Evolutionary conservation across 2,113 vertebrate species (phyloP), one percentile per base, ranked within the genome.

Genomic region (Notothenia rossii): DNA sequence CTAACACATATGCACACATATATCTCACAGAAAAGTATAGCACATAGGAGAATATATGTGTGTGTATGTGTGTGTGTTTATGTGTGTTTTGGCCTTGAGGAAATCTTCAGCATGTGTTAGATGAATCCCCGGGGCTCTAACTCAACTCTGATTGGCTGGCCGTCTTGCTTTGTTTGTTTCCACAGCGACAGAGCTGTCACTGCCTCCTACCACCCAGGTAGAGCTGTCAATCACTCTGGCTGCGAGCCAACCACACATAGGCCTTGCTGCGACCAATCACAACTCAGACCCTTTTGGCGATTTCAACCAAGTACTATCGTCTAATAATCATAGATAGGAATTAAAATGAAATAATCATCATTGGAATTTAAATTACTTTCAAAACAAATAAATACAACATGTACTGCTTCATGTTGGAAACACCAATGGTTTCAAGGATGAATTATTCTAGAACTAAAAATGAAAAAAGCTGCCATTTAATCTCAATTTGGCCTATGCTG

Each of bases 61-160:
- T 79, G 40, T 56, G 22, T 29, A 29, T 29, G 22, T 53, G 53
- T 79, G 40, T 56, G 22, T 89, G 87, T 93, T 82, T 92, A 72
- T 92, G 79, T 90, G 89, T 87, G 72, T 86, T 93, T 85, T 82
- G 54, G 89, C 88, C 82, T 70, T 84, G 84, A 88, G 89, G 91
- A 94, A 93, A 90, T 91, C 89, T 91, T 92, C 80, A 70, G 90
- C 88, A 92, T 92, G 90, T 93, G 90, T 90, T 90, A 56, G 87
- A 89, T 72, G 82, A 81, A 88, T 91, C 90, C 90, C 92, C 1
- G 36, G 88, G 87, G 90, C 36, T 82, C 88, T 33, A 40, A 1
- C 61, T 63, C 45, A 10, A 14, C 59, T 58, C 74, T 33, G 86
- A 91, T 91, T 90, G 91, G 89, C 81, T 46, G 14, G 36, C 60